Evolutionary conservation across 2,888 invertebrate genomes (phyloP).

Genomic region (Dorcus hopei): DNA sequence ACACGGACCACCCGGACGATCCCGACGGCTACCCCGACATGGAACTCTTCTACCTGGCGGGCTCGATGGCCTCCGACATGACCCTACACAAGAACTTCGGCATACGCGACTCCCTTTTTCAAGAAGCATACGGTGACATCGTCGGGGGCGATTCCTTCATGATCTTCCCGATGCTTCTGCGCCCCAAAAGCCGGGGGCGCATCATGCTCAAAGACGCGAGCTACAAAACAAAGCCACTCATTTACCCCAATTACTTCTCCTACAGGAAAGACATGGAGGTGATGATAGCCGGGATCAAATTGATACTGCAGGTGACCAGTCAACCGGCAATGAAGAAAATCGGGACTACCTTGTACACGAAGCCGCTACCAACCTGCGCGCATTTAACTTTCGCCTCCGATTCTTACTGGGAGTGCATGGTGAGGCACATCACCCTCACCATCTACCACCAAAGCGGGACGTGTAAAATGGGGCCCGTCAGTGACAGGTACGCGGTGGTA

Average conservation of each 20-base stretch:
- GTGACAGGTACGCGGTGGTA: slow-evolving; percentile 62
- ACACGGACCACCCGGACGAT: slow-evolving; percentile 57
- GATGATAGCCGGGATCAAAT: slow-evolving; percentile 62
- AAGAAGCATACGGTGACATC: slow-evolving; percentile 43
- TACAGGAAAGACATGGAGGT: slow-evolving; percentile 60
- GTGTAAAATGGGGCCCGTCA: slow-evolving; percentile 62
- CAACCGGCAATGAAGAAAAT: slow-evolving; percentile 59
- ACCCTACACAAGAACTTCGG: slow-evolving; percentile 49
- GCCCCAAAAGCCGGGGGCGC: slow-evolving; percentile 56
- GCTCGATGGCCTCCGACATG: slow-evolving; percentile 60
- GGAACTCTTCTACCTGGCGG: slow-evolving; percentile 62
- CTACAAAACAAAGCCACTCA: slow-evolving; percentile 57
- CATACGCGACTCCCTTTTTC: slow-evolving; percentile 44
- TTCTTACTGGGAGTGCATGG: slow-evolving; percentile 66
- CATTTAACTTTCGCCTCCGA: slow-evolving; percentile 61
- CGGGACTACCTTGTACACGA: slow-evolving; percentile 58
- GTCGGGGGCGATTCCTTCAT: slow-evolving; percentile 47
- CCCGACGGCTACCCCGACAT: slow-evolving; percentile 64
- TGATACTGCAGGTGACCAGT: slow-evolving; percentile 56
- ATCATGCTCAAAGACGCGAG: slow-evolving; percentile 55
- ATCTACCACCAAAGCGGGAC: slow-evolving; percentile 68
- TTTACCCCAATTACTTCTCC: slow-evolving; percentile 62
- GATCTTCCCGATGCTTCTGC: slow-evolving; percentile 55
- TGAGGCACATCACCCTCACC: slow-evolving; percentile 64
- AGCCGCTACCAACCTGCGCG: slow-evolving; percentile 61